Evolutionary conservation across 37 sponge, comb jelly and placozoan genomes (phyloP).

Genomic region (Mnemiopsis leidyi): DNA sequence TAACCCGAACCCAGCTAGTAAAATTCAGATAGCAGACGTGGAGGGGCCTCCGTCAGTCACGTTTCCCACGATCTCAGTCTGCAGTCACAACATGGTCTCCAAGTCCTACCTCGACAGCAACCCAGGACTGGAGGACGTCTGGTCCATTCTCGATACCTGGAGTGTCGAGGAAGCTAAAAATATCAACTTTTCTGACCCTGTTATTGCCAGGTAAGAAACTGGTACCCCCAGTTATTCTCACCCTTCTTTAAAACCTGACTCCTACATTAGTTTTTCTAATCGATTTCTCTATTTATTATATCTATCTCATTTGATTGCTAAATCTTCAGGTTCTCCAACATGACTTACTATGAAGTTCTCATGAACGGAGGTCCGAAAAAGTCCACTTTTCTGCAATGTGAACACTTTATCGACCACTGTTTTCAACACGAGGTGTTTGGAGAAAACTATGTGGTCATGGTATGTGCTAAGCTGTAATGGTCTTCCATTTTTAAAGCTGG

Average conservation of each 20-base stretch:
- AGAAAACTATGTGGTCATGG: not conserved
- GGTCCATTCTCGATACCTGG: not conserved
- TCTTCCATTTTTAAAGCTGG: too few relatives aligned
- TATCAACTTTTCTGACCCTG: not conserved
- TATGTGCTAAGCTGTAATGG: too few relatives aligned
- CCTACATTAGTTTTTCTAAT: too few relatives aligned
- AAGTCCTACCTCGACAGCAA: not conserved
- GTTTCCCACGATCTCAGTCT: not conserved
- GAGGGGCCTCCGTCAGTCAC: not conserved
- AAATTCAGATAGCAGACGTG: not conserved
- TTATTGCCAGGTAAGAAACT: not conserved
- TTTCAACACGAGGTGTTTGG: not conserved
- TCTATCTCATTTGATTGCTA: too few relatives aligned
- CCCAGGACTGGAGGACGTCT: not conserved
- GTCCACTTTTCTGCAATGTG: not conserved
- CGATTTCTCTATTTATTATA: too few relatives aligned
- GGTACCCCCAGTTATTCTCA: too few relatives aligned
- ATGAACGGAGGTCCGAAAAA: not conserved
- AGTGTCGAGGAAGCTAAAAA: not conserved
- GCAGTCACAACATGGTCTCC: slow-evolving; percentile 21
- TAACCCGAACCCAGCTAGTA: not conserved
- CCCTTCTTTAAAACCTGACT: too few relatives aligned
- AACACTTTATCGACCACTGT: not conserved
- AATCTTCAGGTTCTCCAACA: not conserved
- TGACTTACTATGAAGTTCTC: not conserved